Base-by-base conservation (phyloP, 2,113 vertebrate species). In the Synchiropus splendidus region DNA sequence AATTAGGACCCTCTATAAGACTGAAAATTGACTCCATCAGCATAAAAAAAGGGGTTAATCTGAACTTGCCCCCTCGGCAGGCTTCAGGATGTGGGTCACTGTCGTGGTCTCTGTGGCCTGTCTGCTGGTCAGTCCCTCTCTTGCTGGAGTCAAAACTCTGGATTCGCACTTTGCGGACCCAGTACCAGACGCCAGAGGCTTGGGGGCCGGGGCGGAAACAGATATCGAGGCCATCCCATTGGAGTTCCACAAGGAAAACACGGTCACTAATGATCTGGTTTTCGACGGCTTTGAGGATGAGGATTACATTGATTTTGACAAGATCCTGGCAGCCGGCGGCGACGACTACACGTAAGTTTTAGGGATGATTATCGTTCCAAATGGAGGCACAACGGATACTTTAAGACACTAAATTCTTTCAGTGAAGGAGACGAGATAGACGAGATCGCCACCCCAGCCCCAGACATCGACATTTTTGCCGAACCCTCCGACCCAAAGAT, bases 221-320 rank as follows among this genome's bases (percentile, higher is more conserved):
- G 77, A 85, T 1, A 45, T 81, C 36, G 63, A 85, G 11, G 60
- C 78, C 33, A 65, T 90, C 16, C 83, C 90, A 0, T 55, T 82
- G 0, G 87, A 90, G 34, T 92, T 89, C 70, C 91, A 96, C 69
- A 88, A 85, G 55, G 91, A 94, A 66, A 92, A 97, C 64, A 98
- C 92, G 0, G 86, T 98, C 56, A 98, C 94, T 5, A 90, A 89
- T 0, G 92, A 92, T 37, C 83, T 94, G 14, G 68, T 90, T 12
- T 45, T 80, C 18, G 94, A 92, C 10, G 91, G 83, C 14, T 72
- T 91, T 30, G 87, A 89, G 10, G 86, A 89, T 0, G 87, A 89
- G 0, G 90, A 92, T 60, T 98, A 98, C 4, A 63, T 98, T 18
- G 93, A 98, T 36, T 82, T 93, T 0, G 92, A 94, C 16, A 87